Evolutionary conservation across 2,797 vertebrate genomes (phyloP).

Genomic region (Anabas testudineus): DNA sequence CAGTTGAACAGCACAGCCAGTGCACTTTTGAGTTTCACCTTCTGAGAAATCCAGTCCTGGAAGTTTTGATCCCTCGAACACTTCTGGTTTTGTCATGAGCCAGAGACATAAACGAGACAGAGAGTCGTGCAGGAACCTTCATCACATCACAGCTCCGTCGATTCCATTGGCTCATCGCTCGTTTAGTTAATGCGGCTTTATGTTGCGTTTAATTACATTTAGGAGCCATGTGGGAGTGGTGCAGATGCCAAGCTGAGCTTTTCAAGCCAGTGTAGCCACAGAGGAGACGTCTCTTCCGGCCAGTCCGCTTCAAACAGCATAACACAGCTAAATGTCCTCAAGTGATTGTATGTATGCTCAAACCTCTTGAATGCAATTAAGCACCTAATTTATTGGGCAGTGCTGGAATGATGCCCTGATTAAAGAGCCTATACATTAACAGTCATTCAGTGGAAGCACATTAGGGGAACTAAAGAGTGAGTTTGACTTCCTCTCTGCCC

Average conservation of each 20-base stretch:
- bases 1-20: background rate
- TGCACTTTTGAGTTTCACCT: background rate
- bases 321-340: constrained; percentile 61
- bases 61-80: background rate
- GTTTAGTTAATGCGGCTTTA: constrained; percentile 67
- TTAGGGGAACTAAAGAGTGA: constrained; percentile 11
- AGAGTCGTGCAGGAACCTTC: constrained; percentile 13
- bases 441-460: constrained; percentile 12
- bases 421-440: constrained; percentile 68
- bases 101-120: too few species aligned
- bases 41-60: background rate
- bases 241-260: constrained; percentile 51
- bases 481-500: constrained; percentile 34
- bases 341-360: constrained; percentile 48
- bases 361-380: constrained; percentile 37
- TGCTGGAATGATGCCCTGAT: constrained; percentile 68
- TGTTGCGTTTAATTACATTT: constrained; percentile 76
- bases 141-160: constrained; percentile 28
- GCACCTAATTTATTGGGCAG: constrained; percentile 55
- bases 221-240: constrained; percentile 41
- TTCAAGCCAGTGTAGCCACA: constrained; percentile 40
- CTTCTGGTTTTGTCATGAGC: too few species aligned
- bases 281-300: constrained; percentile 27
- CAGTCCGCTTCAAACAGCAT: constrained; percentile 49
- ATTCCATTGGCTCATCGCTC: constrained; percentile 45